A percentile compares a stretch with the other conserved stretches of the same genome.
Evolutionary conservation across 2,888 invertebrate species (phyloP).

Genomic region (Neocrepidodera transversa): DNA sequence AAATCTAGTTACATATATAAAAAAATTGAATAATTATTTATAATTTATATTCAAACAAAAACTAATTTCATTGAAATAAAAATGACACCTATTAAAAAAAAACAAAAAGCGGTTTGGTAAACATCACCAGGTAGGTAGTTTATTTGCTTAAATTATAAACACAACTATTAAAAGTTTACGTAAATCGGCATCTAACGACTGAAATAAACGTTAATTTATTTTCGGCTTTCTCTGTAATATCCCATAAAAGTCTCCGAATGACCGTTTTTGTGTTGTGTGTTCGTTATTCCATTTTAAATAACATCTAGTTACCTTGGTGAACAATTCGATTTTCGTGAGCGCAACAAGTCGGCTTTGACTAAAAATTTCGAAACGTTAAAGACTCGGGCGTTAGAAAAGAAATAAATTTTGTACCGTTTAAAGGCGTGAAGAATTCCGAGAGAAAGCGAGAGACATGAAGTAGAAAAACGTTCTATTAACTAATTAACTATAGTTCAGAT

Average conservation of each 20-base stretch:
- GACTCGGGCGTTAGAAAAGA: not conserved
- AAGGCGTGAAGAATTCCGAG: conserved; percentile 3
- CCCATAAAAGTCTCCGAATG: conserved; percentile 11
- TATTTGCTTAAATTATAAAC: conserved; percentile 12
- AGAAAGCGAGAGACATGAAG: not conserved
- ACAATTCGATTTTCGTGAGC: not conserved
- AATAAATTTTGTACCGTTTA: conserved; percentile 8
- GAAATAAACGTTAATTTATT: not conserved
- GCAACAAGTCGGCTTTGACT: not conserved
- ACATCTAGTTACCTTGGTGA: conserved; percentile 8
- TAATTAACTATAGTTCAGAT: not conserved
- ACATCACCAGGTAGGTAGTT: conserved; percentile 7
- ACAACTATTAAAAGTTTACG: conserved; percentile 3
- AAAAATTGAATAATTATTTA: too few relatives aligned
- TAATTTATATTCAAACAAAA: too few relatives aligned
- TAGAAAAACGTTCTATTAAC: conserved; percentile 4
- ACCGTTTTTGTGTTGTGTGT: not conserved
- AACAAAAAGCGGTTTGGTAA: not conserved
- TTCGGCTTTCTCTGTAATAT: conserved; percentile 18
- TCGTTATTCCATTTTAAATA: conserved; percentile 17
- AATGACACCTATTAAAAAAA: conserved; percentile 15
- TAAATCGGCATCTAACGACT: not conserved
- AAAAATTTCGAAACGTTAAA: not conserved
- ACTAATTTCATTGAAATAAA: conserved; percentile 3
- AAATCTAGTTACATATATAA: too few relatives aligned